Conservation (phyloP, 2,797 vertebrate species). For the Thripadectes ignobilis region DNA sequence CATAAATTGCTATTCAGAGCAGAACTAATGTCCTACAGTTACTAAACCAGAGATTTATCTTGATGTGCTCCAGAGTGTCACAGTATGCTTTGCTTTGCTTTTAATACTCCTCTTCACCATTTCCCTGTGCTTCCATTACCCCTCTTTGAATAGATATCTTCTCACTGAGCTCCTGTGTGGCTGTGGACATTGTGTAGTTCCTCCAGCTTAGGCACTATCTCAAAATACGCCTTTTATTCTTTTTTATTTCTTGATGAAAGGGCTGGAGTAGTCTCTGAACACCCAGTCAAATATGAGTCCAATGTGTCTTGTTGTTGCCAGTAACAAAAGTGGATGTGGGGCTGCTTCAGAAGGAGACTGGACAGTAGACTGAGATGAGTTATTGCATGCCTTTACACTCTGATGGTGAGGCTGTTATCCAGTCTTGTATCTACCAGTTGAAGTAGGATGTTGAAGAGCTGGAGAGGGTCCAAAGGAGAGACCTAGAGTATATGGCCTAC, state of each 20-base stretch:
- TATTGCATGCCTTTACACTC: background rate
- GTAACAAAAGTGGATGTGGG: background rate
- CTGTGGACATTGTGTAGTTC: background rate
- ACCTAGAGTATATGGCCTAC: background rate
- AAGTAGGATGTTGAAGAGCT: background rate
- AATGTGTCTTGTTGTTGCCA: background rate
- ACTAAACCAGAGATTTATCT: background rate
- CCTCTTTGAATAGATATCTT: background rate
- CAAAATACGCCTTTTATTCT: background rate
- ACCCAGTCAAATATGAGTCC: background rate
- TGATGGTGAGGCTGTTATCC: background rate
- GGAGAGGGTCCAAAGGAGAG: background rate
- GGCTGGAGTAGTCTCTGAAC: background rate
- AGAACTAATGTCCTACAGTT: background rate
- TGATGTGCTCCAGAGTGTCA: background rate
- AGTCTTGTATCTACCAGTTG: background rate
- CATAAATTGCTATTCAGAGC: background rate
- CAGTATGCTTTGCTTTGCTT: background rate
- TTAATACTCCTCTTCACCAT: background rate
- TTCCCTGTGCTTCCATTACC: background rate
- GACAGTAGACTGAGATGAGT: background rate
- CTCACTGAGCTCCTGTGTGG: background rate
- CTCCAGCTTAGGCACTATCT: background rate
- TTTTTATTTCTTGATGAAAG: background rate
- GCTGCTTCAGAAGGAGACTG: background rate